phyloP scores from a whole-genome alignment of 2,888 invertebrate genomes.

The Flabesymbios commensalis region DNA sequence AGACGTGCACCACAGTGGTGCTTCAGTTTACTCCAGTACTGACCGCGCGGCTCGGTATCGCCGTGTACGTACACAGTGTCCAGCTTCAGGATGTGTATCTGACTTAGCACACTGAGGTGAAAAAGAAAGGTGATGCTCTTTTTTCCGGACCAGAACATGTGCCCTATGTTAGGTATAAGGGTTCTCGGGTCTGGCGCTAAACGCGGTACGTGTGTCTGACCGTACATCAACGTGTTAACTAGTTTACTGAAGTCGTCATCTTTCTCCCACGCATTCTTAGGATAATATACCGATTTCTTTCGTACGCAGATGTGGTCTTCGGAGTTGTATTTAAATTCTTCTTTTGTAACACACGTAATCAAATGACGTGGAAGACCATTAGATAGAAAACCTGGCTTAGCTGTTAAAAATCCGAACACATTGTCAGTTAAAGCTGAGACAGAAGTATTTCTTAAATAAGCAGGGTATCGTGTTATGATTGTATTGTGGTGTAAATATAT shows the following conservation, averaged over 20 bases:
- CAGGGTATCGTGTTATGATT: no score
- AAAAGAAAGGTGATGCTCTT: conserved; percentile 43
- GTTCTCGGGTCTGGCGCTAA: conserved; percentile 14
- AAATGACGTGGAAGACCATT: no score
- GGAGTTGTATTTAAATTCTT: no score
- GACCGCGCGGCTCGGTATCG: conserved; percentile 38
- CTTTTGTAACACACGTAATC: no score
- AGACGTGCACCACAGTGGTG: conserved; percentile 25
- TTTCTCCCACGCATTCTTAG: background rate
- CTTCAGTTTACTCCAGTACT: conserved; percentile 36
- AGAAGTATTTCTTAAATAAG: no score
- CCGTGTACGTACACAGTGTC: conserved; percentile 45
- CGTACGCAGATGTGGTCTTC: no score
- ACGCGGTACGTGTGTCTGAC: conserved; percentile 20
- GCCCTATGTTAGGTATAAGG: conserved; percentile 45
- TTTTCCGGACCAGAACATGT: conserved; percentile 45
- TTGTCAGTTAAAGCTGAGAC: no score
- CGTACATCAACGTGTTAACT: conserved; percentile 35
- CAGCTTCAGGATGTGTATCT: conserved; percentile 41
- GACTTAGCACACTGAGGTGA: conserved; percentile 46
- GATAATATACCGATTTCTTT: background rate
- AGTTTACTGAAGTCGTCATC: conserved; percentile 17
- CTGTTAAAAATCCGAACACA: no score
- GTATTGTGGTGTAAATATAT: conserved; percentile 39
- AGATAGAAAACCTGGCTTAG: no score